These are phyloP conservation scores for Athene cunicularia DNA, from an alignment of 2,113 vertebrate species.

Conservation along the genomic window DNA sequence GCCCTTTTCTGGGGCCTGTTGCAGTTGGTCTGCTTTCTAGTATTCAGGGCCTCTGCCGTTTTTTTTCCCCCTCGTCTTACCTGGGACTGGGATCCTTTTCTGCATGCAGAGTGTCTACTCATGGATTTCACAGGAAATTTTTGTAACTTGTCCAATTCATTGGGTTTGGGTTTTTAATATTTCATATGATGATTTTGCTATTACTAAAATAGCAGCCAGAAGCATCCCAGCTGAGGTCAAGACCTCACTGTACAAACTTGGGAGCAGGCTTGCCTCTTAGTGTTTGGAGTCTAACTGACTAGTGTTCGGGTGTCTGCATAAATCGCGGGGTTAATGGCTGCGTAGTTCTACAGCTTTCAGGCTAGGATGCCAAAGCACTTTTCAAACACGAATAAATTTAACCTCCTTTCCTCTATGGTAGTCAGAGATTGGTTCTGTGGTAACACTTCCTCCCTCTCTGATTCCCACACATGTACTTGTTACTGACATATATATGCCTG, in stretches of 20 bases:
- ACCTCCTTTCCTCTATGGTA: not conserved
- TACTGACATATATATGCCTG: slow-evolving; percentile 48
- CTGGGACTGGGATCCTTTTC: not conserved
- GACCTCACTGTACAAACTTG: not conserved
- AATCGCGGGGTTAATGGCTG: not conserved
- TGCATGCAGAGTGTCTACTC: not conserved
- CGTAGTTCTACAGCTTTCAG: not conserved
- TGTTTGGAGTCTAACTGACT: not conserved
- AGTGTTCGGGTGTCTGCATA: not conserved
- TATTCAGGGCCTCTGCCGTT: not conserved
- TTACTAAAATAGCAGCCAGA: not conserved
- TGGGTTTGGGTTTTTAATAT: not conserved
- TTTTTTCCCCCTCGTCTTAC: no score
- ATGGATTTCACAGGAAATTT: not conserved
- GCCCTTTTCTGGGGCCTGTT: not conserved
- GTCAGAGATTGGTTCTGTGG: not conserved
- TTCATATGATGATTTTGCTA: not conserved
- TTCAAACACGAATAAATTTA: not conserved
- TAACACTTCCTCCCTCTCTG: not conserved
- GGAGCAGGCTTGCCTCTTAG: no score
- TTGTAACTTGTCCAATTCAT: not conserved
- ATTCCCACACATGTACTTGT: slow-evolving; percentile 41
- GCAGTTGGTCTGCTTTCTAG: not conserved
- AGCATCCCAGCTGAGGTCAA: not conserved
- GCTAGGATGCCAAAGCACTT: not conserved